A percentile compares a stretch with the other conserved stretches of the same genome.
phyloP scores from a whole-genome alignment of 2,113 vertebrate species.

The Ranitomeya variabilis region DNA sequence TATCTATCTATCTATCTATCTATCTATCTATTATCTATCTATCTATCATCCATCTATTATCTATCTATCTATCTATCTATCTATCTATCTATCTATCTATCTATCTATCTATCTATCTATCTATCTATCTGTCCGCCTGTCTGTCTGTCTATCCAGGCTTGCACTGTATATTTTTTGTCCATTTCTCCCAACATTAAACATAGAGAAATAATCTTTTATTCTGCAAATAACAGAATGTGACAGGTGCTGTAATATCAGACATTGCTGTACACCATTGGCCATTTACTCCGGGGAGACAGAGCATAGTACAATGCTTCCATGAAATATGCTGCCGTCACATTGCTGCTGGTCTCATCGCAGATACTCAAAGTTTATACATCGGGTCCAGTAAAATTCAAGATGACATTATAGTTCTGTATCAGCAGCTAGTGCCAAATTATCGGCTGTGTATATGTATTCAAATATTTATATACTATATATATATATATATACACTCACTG shows the following conservation, averaged over 20 bases:
- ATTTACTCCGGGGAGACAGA: not conserved
- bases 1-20: not conserved
- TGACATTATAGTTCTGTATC: not conserved
- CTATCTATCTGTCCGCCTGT: not conserved
- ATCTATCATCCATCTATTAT: not conserved
- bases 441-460: no score
- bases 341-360: not conserved
- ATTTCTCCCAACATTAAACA: not conserved
- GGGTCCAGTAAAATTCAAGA: not conserved
- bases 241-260: not conserved
- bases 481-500: no score
- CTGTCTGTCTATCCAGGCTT: not conserved
- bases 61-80: not conserved
- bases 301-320: not conserved
- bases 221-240: not conserved
- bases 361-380: not conserved
- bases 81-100: not conserved
- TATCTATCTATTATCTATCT: not conserved
- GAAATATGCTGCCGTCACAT: not conserved
- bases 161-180: no score
- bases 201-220: not conserved
- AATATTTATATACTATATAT: no score
- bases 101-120: not conserved
- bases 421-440: not conserved
- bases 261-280: not conserved